Base-by-base conservation (phyloP, 2,797 vertebrate species). In the Smutsia gigantea region DNA sequence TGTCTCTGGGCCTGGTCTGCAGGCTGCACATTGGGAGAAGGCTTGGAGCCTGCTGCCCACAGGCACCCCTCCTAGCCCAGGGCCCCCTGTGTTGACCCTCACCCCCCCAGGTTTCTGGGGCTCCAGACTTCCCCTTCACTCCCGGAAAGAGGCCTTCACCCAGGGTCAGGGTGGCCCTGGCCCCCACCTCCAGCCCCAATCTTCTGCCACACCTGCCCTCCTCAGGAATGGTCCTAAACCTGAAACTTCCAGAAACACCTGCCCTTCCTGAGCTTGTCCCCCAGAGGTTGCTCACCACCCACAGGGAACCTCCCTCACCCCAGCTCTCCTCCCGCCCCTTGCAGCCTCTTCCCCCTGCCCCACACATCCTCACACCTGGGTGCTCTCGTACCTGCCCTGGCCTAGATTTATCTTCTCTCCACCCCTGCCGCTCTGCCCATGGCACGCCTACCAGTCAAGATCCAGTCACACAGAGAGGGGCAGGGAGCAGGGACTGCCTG, bases 21-120 rank as follows among this genome's bases (percentile, higher is more conserved):
- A 1, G 37, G 19, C 46, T 17, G 4, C 34, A 1, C 3, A 3
- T 3, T 0, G 0, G 13, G 18, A 1, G 7, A 3, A 25, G n/a
- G 19, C 2, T 0, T 1, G 2, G 21, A 2, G 2, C 3, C 8
- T 13, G 2, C 49, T 4, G 9, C 74, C 37, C 61, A 17, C 5
- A 0, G 19, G 27, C 12, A 3, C 14, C 34, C 57, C 12, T 7
- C n/a, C 29, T 3, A 1, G 51, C 4, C 59, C 5, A 12, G 49
- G 0, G 1, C 21, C 19, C 25, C 37, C 12, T 0, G 1, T 4
- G 57, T 39, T 7, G 53, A 21, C 59, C 71, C 23, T 11, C 51
- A 15, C 3, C 2, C 31, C 63, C 53, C 15, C 2, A 2, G 39
- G 4, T 34, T 21, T 5, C 0, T 2, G 21, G 63, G 8, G 25